phyloP scores from a whole-genome alignment of 1,140 invertebrate genomes.

The Philaenus spumarius region DNA sequence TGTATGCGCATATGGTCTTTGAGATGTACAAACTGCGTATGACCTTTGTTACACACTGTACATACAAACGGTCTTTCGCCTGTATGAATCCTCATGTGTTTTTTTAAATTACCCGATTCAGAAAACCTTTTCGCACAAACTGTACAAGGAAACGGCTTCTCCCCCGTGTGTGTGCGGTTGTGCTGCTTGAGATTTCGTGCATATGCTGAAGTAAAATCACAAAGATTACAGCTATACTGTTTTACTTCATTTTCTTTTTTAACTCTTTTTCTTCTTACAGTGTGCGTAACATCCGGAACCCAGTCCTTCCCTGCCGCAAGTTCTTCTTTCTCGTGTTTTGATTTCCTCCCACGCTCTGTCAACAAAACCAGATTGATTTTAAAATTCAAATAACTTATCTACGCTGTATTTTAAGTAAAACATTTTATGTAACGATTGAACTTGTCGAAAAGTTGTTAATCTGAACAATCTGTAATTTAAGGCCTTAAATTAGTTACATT shows the following conservation, averaged over 20 bases:
- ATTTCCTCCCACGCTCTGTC: no score
- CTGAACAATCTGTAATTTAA: no score
- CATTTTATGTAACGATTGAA: no score
- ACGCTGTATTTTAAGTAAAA: no score
- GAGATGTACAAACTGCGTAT: not conserved
- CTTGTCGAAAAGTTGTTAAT: no score
- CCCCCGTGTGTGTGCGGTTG: slow-evolving; percentile 49
- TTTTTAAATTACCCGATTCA: slow-evolving; percentile 23
- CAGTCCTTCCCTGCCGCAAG: no score
- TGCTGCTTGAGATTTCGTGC: slow-evolving; percentile 26
- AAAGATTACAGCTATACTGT: not conserved
- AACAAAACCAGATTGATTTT: no score
- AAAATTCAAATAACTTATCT: no score
- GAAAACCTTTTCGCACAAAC: slow-evolving; percentile 40
- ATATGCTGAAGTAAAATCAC: not conserved
- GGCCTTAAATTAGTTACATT: no score
- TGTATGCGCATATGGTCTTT: not conserved
- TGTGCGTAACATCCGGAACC: no score
- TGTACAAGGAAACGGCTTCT: slow-evolving; percentile 48
- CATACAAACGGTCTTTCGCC: slow-evolving; percentile 33
- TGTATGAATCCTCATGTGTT: slow-evolving; percentile 34
- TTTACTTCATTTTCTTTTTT: not conserved
- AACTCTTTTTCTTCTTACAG: no score
- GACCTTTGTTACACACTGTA: not conserved
- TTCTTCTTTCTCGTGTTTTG: no score